Percentiles rank a stretch among this genome's conserved stretches.
Conservation (phyloP, 2,797 vertebrate species). For the Thunnus albacares region DNA sequence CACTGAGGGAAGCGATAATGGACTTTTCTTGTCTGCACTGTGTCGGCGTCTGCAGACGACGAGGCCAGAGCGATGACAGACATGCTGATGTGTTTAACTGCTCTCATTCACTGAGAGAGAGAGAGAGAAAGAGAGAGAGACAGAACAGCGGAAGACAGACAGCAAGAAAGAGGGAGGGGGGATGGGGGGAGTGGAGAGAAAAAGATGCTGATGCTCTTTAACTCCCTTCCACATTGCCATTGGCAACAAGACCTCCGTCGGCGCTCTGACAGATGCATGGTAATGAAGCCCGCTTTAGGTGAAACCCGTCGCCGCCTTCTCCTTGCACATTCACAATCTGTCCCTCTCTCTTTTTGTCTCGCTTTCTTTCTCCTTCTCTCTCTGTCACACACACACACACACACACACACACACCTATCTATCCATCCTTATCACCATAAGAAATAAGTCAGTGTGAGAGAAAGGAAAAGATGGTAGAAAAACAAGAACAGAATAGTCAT, state of each 20-base stretch:
- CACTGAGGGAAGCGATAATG: constrained; percentile 83
- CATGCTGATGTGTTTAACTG: constrained; percentile 82
- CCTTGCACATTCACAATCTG: constrained; percentile 60
- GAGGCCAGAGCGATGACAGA: constrained; percentile 78
- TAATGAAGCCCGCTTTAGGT: constrained; percentile 80
- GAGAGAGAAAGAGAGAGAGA: constrained; percentile 15
- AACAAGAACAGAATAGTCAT: background rate
- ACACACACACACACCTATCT: constrained; percentile 36
- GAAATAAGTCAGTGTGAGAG: background rate
- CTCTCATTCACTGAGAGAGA: constrained; percentile 48
- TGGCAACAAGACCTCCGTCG: constrained; percentile 72
- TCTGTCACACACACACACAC: constrained; percentile 25
- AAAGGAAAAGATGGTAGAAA: too few species aligned
- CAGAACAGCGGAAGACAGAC: constrained; percentile 9
- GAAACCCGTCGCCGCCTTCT: constrained; percentile 61
- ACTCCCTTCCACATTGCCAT: constrained; percentile 76
- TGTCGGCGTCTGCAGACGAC: constrained; percentile 68
- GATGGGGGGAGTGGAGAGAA: background rate
- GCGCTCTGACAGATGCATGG: constrained; percentile 79
- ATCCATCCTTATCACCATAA: constrained; percentile 22
- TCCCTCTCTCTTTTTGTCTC: constrained; percentile 46
- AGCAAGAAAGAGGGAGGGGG: background rate
- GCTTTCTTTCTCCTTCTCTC: constrained; percentile 17
- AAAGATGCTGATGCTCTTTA: constrained; percentile 79
- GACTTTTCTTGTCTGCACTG: constrained; percentile 85